Conservation (phyloP, 2,113 vertebrate genomes). For the Dolichallabes microphthalmus region DNA sequence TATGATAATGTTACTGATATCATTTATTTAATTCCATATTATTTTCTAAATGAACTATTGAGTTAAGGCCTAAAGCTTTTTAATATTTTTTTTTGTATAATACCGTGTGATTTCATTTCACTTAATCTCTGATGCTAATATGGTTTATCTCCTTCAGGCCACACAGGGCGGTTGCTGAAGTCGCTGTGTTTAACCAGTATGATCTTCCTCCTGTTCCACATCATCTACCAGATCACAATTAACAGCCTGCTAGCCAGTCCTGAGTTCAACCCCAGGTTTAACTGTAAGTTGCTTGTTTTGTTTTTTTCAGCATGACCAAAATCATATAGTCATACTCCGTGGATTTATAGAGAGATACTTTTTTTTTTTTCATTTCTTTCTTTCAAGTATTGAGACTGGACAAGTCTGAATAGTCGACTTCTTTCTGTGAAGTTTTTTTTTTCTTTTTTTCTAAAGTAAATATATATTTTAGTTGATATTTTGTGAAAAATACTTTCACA, state of each 20-base stretch:
- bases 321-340: neutral
- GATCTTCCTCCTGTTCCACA: slow-evolving; percentile 91
- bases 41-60: neutral
- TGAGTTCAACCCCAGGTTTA: slow-evolving; percentile 79
- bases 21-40: neutral
- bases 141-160: slow-evolving; percentile 75
- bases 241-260: slow-evolving; percentile 88
- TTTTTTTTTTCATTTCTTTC: neutral
- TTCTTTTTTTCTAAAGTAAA: too few relatives aligned
- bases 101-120: neutral
- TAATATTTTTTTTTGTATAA: too few relatives aligned
- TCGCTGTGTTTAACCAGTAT: slow-evolving; percentile 93
- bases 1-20: neutral
- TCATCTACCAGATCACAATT: slow-evolving; percentile 95
- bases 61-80: neutral
- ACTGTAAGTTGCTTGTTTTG: slow-evolving; percentile 82
- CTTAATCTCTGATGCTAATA: neutral
- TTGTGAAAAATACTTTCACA: too few relatives aligned
- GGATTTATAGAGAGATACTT: neutral
- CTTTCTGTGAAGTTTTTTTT: neutral
- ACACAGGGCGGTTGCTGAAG: slow-evolving; percentile 91
- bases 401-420: neutral
- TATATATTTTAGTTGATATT: too few relatives aligned
- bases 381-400: neutral
- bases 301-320: neutral